These are phyloP conservation scores for Rhea pennata DNA, from an alignment of 2,113 vertebrate species.

Conservation along the genomic window DNA sequence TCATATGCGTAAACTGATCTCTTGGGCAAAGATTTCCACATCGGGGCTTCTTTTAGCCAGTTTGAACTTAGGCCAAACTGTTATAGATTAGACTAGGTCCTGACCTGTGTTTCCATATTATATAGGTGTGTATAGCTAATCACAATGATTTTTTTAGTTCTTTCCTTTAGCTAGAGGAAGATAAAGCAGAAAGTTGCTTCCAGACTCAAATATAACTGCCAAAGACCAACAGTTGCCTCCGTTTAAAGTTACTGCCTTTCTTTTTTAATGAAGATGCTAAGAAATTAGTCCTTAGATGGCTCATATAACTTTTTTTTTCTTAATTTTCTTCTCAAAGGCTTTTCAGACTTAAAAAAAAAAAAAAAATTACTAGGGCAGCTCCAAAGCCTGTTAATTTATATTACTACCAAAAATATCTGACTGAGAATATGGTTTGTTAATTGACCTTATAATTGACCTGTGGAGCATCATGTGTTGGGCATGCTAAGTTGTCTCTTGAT, in stretches of 20 bases:
- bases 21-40: neutral
- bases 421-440: slow-evolving; percentile 3
- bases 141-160: neutral
- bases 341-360: neutral
- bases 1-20: neutral
- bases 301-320: neutral
- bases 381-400: slow-evolving; percentile 7
- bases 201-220: neutral
- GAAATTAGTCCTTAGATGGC: neutral
- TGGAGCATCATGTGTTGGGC: neutral
- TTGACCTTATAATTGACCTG: slow-evolving; percentile 22
- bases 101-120: fast-evolving
- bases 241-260: neutral
- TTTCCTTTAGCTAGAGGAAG: neutral
- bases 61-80: neutral
- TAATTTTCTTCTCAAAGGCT: neutral
- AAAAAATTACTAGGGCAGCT: neutral
- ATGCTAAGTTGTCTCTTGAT: neutral
- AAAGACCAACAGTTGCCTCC: neutral
- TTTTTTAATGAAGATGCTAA: neutral
- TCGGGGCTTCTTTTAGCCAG: neutral
- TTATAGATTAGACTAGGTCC: neutral
- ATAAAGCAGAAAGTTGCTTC: neutral
- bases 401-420: neutral
- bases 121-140: neutral